Base-by-base conservation (phyloP, 2,113 vertebrate genomes). In the Sciurus niger region DNA sequence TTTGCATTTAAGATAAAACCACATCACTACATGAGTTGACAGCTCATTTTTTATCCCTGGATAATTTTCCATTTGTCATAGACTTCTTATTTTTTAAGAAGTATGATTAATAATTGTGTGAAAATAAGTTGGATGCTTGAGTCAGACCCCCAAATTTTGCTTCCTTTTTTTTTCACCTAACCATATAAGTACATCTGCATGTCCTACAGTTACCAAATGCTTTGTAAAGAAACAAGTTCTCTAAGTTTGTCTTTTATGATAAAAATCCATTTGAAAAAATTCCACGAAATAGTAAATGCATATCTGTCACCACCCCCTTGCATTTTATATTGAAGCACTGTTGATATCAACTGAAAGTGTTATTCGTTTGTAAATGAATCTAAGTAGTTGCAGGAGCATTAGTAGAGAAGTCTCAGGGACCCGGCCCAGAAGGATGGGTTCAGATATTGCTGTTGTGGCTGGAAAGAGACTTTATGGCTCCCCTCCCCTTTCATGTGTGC, bases 131-230 rank as follows among this genome's bases (percentile, higher is more conserved):
- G 14, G 53, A 6, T n/a, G 32, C 30, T 25, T 48, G 51, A 83
- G 25, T 43, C 79, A 48, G 16, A 73, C 24, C n/a, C 13, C 4
- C 2, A n/a, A 6, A 34, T 1, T 28, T 14, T 4, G 1, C 4
- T n/a, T n/a, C n/a, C 24, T 11, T 73, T 53, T 53, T 53, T 63
- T 74, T 73, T 30, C 16, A 48, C 58, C 40, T 48, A n/a, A 73
- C 40, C 68, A 2, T n/a, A 16, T n/a, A 28, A 60, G 34, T 60
- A 72, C 34, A 37, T 10, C 7, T 63, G 30, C 20, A 48, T 48
- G 11, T 60, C 10, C 25, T 37, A 73, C 10, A 30, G n/a, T 63
- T 25, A 20, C 51, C 46, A 74, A 72, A 7, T 28, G 4, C 37
- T n/a, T 83, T 16, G 24, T 30, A 30, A 70, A 63, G 20, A 73